phyloP scores from a whole-genome alignment of 2,113 vertebrate species.

The Pteruthius melanotis region DNA sequence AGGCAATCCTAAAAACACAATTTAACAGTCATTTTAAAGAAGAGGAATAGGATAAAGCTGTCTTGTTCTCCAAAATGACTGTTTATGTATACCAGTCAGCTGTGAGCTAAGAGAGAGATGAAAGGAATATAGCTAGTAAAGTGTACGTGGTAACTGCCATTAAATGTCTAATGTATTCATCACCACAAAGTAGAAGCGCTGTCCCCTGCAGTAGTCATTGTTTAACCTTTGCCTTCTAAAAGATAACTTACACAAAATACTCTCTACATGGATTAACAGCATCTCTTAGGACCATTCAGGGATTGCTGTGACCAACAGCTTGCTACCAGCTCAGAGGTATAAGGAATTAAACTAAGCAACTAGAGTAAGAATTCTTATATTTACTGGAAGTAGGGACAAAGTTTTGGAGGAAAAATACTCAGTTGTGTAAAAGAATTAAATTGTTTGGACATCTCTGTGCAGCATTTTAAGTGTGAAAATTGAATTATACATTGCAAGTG shows the following conservation, averaged over 20 bases:
- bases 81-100: not conserved
- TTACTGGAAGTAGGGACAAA: not conserved
- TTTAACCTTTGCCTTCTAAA: not conserved
- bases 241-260: not conserved
- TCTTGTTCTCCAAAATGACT: not conserved
- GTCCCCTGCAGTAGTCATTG: not conserved
- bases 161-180: not conserved
- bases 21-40: not conserved
- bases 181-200: not conserved
- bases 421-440: not conserved
- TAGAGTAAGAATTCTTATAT: not conserved
- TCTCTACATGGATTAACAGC: not conserved
- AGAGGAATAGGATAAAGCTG: not conserved
- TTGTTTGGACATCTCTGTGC: not conserved
- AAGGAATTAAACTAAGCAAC: not conserved
- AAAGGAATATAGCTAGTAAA: not conserved
- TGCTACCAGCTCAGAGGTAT: not conserved
- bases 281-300: not conserved
- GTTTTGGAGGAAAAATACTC: not conserved
- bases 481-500: not conserved
- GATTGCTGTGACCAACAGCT: not conserved
- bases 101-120: not conserved
- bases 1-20: conserved; percentile 66
- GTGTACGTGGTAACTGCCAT: not conserved
- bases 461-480: not conserved